Evolutionary conservation across 2,888 invertebrate species (phyloP), one percentile per base, ranked within the genome.

Genomic region (Mimumesa dahlbomi): DNA sequence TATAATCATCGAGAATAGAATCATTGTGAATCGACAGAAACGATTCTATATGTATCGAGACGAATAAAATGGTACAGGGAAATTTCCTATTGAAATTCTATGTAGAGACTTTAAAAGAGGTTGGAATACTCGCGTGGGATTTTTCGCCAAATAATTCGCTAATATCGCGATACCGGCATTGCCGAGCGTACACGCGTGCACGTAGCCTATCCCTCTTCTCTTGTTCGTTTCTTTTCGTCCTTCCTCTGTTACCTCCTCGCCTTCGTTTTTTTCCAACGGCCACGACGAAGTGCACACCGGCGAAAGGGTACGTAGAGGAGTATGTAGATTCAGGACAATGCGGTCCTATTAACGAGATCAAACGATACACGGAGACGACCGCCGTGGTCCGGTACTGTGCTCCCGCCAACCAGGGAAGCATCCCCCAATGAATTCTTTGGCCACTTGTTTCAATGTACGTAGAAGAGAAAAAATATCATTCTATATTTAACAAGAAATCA

Each of bases 341-440:
- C 84, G 81, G 84, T 84, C 84, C 85, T 85, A 85, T 85, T 85
- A 85, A 85, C 85, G 83, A 85, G 85, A 85, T 85, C 85, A 84
- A 85, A 85, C 83, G 84, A 84, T 85, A 84, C 84, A 85, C 69
- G 81, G 62, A 70, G 72, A 82, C 82, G 79, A 84, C 83, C 82
- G 83, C 82, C 84, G 74, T 77, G 79, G 76, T 80, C 82, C 76
- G 76, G 79, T 82, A 78, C 76, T 61, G 78, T 54, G 81, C 83
- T 79, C 80, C 77, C 65, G 68, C 73, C 71, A 76, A 65, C 75
- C 82, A 83, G 81, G 82, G 79, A 79, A 76, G 84, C 73, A 78
- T 63, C 63, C 67, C 62, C 52, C 21, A 29, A 29, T 25, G n/a
- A n/a, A n/a, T n/a, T n/a, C n/a, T n/a, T n/a, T n/a, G n/a, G n/a